Conservation (phyloP, 2,888 invertebrate species). For the Eurytoma californica region DNA sequence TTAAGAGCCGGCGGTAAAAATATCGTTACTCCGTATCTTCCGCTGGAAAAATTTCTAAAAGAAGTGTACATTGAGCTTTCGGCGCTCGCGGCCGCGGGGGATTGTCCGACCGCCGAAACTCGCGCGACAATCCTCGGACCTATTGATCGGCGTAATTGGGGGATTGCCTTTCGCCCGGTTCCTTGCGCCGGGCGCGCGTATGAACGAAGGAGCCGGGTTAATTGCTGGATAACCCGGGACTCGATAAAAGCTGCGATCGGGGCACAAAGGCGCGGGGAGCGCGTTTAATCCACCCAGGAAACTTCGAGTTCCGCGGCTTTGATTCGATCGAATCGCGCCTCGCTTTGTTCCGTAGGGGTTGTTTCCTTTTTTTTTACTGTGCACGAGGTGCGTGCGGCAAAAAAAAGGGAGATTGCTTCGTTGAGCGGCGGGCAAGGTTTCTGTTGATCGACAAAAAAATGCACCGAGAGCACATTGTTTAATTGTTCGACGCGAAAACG, state of each 20-base stretch:
- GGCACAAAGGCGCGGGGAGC: not conserved
- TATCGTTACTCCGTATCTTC: too few relatives aligned
- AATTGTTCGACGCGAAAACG: not conserved
- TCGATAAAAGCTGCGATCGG: not conserved
- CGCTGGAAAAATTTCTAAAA: too few relatives aligned
- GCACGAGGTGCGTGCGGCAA: not conserved
- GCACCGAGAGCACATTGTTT: not conserved
- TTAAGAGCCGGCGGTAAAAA: too few relatives aligned
- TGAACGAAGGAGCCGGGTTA: slow-evolving; percentile 8
- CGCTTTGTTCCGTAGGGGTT: not conserved
- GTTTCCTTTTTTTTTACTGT: not conserved
- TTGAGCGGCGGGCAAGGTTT: not conserved
- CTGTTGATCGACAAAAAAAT: not conserved
- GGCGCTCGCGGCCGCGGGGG: too few relatives aligned
- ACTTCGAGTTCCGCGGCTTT: not conserved
- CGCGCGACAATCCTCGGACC: not conserved
- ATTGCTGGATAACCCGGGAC: slow-evolving; percentile 30
- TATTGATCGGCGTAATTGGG: slow-evolving; percentile 44
- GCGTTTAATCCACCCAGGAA: not conserved
- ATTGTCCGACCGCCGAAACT: not conserved
- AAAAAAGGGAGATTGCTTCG: too few relatives aligned
- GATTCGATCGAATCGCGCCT: not conserved
- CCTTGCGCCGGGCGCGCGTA: too few relatives aligned
- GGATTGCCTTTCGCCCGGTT: slow-evolving; percentile 29
- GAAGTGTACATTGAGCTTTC: too few relatives aligned